Evolutionary conservation across 2,888 invertebrate species (phyloP).

Genomic region (Rhagonycha lutea): DNA sequence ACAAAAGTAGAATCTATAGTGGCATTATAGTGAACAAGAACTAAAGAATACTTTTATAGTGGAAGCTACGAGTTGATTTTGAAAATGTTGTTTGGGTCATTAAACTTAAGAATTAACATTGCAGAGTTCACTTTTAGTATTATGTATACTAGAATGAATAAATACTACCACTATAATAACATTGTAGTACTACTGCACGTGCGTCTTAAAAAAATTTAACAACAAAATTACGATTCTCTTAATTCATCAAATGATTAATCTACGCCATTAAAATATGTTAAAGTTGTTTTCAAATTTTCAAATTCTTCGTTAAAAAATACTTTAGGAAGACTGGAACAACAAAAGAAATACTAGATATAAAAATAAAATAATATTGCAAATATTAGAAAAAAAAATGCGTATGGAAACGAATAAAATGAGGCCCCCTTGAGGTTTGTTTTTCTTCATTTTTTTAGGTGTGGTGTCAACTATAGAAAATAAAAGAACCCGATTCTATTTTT

Average conservation of each 20-base stretch:
- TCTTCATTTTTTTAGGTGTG: no score
- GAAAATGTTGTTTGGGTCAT: constrained; percentile 1
- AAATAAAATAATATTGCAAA: no score
- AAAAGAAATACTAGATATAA: not conserved
- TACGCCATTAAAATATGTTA: not conserved
- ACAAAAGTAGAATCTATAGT: not conserved
- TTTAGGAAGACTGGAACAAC: not conserved
- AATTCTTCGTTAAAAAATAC: not conserved
- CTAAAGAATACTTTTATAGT: not conserved
- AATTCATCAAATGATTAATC: not conserved
- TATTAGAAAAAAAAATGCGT: no score
- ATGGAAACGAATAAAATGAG: no score
- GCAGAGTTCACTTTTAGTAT: not conserved
- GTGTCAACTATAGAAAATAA: no score
- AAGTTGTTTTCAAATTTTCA: not conserved
- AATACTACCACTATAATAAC: not conserved
- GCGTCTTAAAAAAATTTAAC: not conserved
- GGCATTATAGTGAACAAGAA: not conserved
- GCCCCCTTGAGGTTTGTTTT: no score
- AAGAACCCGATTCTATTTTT: no score
- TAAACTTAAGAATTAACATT: not conserved
- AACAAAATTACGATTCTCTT: not conserved
- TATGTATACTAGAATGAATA: constrained; percentile 1
- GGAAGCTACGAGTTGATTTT: not conserved
- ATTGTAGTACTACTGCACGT: not conserved